Conservation (phyloP, 2,113 vertebrate genomes). For the Puffinus mauretanicus region DNA sequence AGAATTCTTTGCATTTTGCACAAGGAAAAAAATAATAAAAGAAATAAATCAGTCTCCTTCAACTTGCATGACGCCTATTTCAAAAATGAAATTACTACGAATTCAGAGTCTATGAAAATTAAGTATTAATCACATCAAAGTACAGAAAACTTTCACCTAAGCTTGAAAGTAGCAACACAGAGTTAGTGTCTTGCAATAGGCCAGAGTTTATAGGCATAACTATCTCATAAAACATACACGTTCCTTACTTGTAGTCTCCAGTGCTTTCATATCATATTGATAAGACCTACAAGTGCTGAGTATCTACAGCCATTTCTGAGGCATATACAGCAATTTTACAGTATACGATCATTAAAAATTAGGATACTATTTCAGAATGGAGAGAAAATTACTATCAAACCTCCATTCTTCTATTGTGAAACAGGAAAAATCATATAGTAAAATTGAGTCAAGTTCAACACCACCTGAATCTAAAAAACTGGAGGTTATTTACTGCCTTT, state of each 20-base stretch:
- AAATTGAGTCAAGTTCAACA: background rate
- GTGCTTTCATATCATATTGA: background rate
- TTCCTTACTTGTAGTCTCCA: background rate
- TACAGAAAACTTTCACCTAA: slow-evolving; percentile 26
- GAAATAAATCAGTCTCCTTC: slow-evolving; percentile 54
- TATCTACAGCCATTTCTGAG: background rate
- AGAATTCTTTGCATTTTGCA: slow-evolving; percentile 17
- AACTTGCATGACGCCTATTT: background rate
- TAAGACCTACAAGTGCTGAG: background rate
- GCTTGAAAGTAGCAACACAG: background rate
- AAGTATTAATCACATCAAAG: slow-evolving; percentile 46
- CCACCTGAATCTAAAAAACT: background rate
- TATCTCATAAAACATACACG: background rate
- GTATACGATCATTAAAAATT: background rate
- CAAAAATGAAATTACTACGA: slow-evolving; percentile 13
- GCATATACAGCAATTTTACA: background rate
- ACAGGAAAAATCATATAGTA: background rate
- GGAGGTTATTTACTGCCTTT: background rate
- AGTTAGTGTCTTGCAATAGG: background rate
- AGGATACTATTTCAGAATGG: background rate
- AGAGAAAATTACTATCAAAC: background rate
- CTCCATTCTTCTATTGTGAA: background rate
- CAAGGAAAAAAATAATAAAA: slow-evolving; percentile 44
- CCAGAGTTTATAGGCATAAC: background rate
- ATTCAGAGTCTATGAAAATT: slow-evolving; percentile 51